Evolutionary conservation across 1,140 invertebrate genomes (phyloP), one percentile per base, ranked within the genome.

Genomic region (Drosophila erecta): DNA sequence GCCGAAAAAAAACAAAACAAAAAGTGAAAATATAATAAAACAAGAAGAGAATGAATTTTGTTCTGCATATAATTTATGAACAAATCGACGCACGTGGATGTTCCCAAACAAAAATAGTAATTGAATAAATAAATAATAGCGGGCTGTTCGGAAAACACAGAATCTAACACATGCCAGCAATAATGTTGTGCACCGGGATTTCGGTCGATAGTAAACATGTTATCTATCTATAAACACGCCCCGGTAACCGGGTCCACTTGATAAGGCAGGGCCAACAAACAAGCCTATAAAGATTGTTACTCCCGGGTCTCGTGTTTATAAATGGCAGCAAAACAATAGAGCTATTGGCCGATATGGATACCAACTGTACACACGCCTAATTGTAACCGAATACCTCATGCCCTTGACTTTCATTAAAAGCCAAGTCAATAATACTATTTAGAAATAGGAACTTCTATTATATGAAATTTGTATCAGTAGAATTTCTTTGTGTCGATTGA

Each of bases 51-150:
- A 20, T 46, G 11, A 17, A 8, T 44, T 59, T 35, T n/a, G 30
- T 22, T 43, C 53, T 67, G 55, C 49, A 37, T 55, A 40, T 66
- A 67, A 85, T 71, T 86, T 87, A 87, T 87, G 37, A 47, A 46
- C 55, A 51, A 67, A 57, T 74, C 35, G 54, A 41, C 20, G 75
- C 81, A 86, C 79, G 81, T 86, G 81, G 49, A 55, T 22, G 44
- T 50, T 79, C 61, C 20, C 83, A 75, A 61, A 57, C 35, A 65
- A 62, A 70, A 54, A 72, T 49, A 75, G 57, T 67, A 70, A 71
- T 66, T 66, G 59, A 65, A 66, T 66, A 75, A 61, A 75, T 62
- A 77, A 51, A 73, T 73, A 55, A 44, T 51, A 4, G 37, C 22
- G 17, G 54, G 37, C 37, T 27, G 40, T 14, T 61, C 10, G 27